Conservation (phyloP, 2,888 invertebrate genomes). For the Sussaba pulchella region DNA sequence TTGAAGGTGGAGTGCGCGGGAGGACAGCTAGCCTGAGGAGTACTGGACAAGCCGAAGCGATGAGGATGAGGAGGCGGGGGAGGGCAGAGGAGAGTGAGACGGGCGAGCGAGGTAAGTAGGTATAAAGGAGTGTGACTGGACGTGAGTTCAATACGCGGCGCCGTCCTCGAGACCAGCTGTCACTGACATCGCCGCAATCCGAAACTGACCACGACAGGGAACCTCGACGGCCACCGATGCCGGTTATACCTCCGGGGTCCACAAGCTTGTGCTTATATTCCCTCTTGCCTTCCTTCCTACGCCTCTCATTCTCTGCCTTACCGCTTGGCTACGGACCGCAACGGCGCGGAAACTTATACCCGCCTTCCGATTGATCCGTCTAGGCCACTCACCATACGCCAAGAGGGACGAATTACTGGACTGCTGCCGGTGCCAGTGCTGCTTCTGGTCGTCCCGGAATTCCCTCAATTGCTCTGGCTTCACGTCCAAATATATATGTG, state of each 20-base stretch:
- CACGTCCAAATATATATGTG: neutral
- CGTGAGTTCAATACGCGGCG: slow-evolving; percentile 83
- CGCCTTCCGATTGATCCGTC: slow-evolving; percentile 84
- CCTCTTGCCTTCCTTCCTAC: slow-evolving; percentile 40
- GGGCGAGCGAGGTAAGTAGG: slow-evolving; percentile 77
- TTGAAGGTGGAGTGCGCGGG: slow-evolving; percentile 60
- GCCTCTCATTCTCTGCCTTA: slow-evolving; percentile 51
- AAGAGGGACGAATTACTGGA: slow-evolving; percentile 81
- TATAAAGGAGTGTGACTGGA: slow-evolving; percentile 83
- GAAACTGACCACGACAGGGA: slow-evolving; percentile 84
- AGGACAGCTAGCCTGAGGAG: slow-evolving; percentile 59
- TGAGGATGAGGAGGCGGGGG: slow-evolving; percentile 44
- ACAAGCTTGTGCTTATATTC: slow-evolving; percentile 37
- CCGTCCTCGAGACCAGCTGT: slow-evolving; percentile 81
- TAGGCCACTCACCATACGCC: slow-evolving; percentile 82
- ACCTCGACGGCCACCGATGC: slow-evolving; percentile 74
- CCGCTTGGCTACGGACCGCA: slow-evolving; percentile 75
- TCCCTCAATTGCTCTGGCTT: slow-evolving; percentile 46
- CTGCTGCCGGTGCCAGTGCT: slow-evolving; percentile 70
- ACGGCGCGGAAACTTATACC: slow-evolving; percentile 83
- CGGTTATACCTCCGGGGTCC: slow-evolving; percentile 50
- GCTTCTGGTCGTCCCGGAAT: slow-evolving; percentile 47
- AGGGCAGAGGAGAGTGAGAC: slow-evolving; percentile 53
- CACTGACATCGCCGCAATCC: slow-evolving; percentile 83
- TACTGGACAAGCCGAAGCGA: slow-evolving; percentile 52